These are phyloP conservation scores for Chelonus insularis DNA, from an alignment of 1,140 invertebrate genomes.

Conservation along the genomic window DNA sequence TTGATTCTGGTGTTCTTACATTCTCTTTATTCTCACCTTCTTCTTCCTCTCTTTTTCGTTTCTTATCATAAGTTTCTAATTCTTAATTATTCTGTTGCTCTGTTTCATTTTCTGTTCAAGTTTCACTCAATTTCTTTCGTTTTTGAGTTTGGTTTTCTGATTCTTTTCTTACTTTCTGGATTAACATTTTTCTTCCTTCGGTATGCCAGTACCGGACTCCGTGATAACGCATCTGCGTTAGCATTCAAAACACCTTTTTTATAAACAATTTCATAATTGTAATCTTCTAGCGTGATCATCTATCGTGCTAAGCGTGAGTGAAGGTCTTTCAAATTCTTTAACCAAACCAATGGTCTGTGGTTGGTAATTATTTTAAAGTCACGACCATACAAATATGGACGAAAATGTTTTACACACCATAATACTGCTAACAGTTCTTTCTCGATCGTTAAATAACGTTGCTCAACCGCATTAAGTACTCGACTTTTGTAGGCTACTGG, in stretches of 20 bases:
- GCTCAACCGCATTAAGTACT: constrained; percentile 32
- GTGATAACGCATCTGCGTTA: not conserved
- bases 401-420: constrained; percentile 15
- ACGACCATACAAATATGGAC: constrained; percentile 22
- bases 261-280: constrained; percentile 6
- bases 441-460: constrained; percentile 50
- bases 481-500: constrained; percentile 31
- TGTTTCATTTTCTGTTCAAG: no score
- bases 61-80: no score
- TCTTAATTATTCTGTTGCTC: no score
- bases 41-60: not conserved
- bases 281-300: constrained; percentile 37
- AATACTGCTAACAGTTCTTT: constrained; percentile 51
- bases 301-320: constrained; percentile 41
- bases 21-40: not conserved
- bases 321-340: constrained; percentile 27
- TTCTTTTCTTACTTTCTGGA: not conserved
- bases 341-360: constrained; percentile 28
- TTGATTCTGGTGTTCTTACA: not conserved
- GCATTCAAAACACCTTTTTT: not conserved
- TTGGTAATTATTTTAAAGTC: constrained; percentile 13
- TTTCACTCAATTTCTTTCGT: no score
- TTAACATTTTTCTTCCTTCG: not conserved
- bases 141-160: no score
- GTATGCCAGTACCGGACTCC: not conserved